Evolutionary conservation across 2,797 vertebrate genomes (phyloP), one percentile per base, ranked within the genome.

Genomic region (Mus caroli): DNA sequence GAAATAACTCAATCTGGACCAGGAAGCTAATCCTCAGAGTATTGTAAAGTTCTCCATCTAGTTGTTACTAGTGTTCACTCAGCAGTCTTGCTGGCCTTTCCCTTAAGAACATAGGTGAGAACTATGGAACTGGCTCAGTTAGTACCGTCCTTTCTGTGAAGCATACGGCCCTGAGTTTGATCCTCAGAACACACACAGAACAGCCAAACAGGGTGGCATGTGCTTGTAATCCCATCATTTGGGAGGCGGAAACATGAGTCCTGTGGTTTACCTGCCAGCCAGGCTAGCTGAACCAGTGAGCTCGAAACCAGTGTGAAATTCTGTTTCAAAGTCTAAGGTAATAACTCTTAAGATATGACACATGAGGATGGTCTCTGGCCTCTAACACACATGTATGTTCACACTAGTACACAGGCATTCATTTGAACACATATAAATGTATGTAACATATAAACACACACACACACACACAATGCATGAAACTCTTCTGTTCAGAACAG

Each of bases 11-110:
- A 87, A n/a, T 14, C 8, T 94, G 76, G 64, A 26, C 92, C 40
- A 82, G 84, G 64, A 69, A 88, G 67, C 14, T 26, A 54, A 31
- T 77, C 40, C 40, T 87, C 31, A 43, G 87, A 76, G 58, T 52
- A 84, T 80, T 67, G 73, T 80, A 93, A 67, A 96, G 79, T 94
- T 92, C 34, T 71, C 58, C 52, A 40, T 14, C 60, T n/a, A 67
- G 14, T 52, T 93, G 56, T 90, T 78, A 26, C 40, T 92, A 67
- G 71, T 50, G 58, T 89, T 79, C 64, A 73, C 52, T 84, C 64
- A 14, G 64, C 78, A 64, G 76, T 31, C 26, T 71, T 6, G 2
- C 22, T 69, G 58, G 76, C 1, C 92, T 14, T 75, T 76, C 52
- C 86, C 62, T 94, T 67, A 88, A 40, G 71, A 95, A 73, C 3